Conservation (phyloP, 2,888 invertebrate genomes). For the Platycnemis pennipes region DNA sequence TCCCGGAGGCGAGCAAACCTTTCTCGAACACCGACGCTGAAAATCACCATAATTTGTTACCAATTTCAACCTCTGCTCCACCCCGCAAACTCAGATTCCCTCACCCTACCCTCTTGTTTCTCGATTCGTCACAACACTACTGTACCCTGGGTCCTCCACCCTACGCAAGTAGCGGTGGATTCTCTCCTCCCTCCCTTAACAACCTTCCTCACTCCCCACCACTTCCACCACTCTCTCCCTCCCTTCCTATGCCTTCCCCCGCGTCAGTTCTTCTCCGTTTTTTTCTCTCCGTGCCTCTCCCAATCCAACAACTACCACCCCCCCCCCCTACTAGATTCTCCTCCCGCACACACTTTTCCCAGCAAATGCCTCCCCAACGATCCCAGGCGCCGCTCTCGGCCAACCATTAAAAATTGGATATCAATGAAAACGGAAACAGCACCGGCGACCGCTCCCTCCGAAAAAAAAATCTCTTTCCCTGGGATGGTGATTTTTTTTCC, state of each 20-base stretch:
- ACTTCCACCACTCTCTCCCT: neutral
- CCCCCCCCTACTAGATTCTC: neutral
- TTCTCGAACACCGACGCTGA: no score
- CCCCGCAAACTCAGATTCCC: no score
- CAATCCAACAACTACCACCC: neutral
- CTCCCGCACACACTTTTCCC: neutral
- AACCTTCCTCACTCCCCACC: constrained; percentile 15
- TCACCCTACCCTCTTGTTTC: no score
- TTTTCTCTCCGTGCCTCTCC: neutral
- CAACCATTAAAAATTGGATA: neutral
- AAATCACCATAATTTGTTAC: no score
- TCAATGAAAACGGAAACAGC: neutral
- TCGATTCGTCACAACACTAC: no score
- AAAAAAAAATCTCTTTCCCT: neutral
- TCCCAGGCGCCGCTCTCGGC: neutral
- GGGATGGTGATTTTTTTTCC: neutral
- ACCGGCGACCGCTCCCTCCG: neutral
- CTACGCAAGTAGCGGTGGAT: no score
- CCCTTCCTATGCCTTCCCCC: neutral
- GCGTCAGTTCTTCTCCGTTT: neutral
- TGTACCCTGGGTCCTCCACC: no score
- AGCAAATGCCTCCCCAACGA: neutral
- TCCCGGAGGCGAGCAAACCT: no score
- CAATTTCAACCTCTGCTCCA: no score
- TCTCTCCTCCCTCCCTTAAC: no score